Conservation (phyloP, 2,113 vertebrate species). For the Neotoma lepida region DNA sequence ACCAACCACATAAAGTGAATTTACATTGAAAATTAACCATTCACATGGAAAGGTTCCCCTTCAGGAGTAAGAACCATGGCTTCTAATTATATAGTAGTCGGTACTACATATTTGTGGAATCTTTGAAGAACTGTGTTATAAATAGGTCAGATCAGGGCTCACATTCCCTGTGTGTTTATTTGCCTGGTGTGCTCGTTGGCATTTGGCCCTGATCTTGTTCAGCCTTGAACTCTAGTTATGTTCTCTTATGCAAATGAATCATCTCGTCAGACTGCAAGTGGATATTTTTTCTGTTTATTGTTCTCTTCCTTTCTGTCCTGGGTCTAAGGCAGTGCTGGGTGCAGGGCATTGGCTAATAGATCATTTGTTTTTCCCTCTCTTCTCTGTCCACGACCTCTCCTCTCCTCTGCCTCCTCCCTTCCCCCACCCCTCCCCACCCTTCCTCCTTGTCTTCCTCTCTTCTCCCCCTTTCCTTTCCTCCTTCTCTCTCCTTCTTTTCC, state of each 20-base stretch:
- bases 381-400: neutral
- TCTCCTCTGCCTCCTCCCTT: neutral
- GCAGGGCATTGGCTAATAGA: neutral
- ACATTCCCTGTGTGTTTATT: neutral
- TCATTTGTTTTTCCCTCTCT: too few species aligned
- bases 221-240: conserved; percentile 58
- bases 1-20: conserved; percentile 55
- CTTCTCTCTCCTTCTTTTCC: neutral
- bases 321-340: neutral
- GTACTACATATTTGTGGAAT: conserved; percentile 52
- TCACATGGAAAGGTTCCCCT: conserved; percentile 58
- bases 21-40: conserved; percentile 62
- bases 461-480: neutral
- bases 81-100: conserved; percentile 61
- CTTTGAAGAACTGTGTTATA: conserved; percentile 61
- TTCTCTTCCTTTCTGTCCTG: neutral
- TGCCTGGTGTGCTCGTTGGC: conserved; percentile 27
- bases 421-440: neutral
- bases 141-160: conserved; percentile 54
- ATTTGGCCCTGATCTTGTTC: conserved; percentile 43
- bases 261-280: conserved; percentile 4
- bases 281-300: neutral
- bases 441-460: neutral
- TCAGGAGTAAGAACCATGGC: conserved; percentile 41
- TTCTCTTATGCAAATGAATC: conserved; percentile 60